Base-by-base conservation (phyloP, 2,888 invertebrate species). In the Euplexia lucipara region DNA sequence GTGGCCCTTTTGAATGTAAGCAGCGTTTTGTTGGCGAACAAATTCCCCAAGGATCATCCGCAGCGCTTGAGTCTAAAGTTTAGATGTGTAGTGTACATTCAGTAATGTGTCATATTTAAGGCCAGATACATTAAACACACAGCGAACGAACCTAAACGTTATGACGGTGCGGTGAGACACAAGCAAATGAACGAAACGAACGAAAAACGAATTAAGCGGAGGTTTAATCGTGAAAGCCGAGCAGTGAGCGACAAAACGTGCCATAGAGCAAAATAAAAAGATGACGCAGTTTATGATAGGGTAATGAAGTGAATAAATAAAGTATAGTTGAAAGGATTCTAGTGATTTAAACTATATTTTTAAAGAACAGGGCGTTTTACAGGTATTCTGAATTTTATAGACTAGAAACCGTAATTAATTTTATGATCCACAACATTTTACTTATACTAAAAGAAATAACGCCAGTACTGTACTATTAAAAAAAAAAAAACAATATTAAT, bases 181-280 rank as follows among this genome's bases (percentile, higher is more conserved):
- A 75, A 85, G 85, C 83, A 58, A n/a, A 83, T 86, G 82, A 73
- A 82, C 78, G 68, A 68, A 73, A 75, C 81, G 72, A 71, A 75
- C 60, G 59, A 72, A 39, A 70, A 75, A 71, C 62, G 62, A 56
- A 53, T 52, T 56, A 81, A 82, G 83, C 82, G 62, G 35, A 59
- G 64, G 57, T 78, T 82, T 82, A 66, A 77, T 83, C 67, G 78
- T 75, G 78, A 74, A 84, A 85, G 87, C 83, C 76, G 80, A 81
- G 83, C 79, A 48, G 76, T 79, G 77, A 82, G 77, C 82, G 70
- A 83, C 81, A 82, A 62, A 80, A 81, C 82, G 86, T 86, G 87
- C 86, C 73, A 57, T 22, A 70, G 61, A 69, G 72, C 75, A 70
- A 78, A 76, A 78, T 74, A 75, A 79, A 48, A 77, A 60, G 54